phyloP scores from a whole-genome alignment of 2,888 invertebrate species.

The Microchrysa polita region DNA sequence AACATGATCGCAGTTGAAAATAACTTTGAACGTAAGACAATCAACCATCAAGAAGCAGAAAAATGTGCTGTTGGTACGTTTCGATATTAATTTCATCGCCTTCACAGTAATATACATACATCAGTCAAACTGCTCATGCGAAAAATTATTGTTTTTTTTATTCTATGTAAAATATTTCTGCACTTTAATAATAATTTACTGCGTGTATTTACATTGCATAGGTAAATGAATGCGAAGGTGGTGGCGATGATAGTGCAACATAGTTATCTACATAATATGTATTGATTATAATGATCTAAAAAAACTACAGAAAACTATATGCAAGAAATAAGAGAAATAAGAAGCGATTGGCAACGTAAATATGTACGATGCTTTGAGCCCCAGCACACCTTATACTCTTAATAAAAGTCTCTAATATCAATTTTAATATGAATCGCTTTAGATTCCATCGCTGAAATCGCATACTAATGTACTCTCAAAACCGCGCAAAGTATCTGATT shows the following conservation, averaged over 20 bases:
- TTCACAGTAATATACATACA: slow-evolving; percentile 50
- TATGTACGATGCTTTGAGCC: too few relatives aligned
- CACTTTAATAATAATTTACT: slow-evolving; percentile 1
- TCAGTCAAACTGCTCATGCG: slow-evolving; percentile 56
- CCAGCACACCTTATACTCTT: too few relatives aligned
- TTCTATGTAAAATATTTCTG: too few relatives aligned
- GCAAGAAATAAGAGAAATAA: slow-evolving; percentile 4
- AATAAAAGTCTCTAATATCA: too few relatives aligned
- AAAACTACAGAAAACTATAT: slow-evolving; percentile 6
- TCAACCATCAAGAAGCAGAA: slow-evolving; percentile 1
- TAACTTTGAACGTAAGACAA: neutral
- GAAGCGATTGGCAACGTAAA: too few relatives aligned
- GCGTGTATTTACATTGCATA: too few relatives aligned
- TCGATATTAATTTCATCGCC: slow-evolving; percentile 53
- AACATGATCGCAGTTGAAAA: slow-evolving; percentile 30
- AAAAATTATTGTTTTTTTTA: slow-evolving; percentile 49
- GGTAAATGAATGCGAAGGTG: neutral
- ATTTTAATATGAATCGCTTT: too few relatives aligned
- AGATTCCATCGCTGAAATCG: too few relatives aligned
- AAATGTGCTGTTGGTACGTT: neutral
- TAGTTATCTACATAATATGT: too few relatives aligned
- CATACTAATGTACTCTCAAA: too few relatives aligned
- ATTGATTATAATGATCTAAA: too few relatives aligned
- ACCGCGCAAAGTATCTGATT: slow-evolving; percentile 15
- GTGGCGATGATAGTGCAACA: neutral